These are phyloP conservation scores for Sinonovacula constricta DNA, from an alignment of 1,140 invertebrate genomes.

Conservation along the genomic window DNA sequence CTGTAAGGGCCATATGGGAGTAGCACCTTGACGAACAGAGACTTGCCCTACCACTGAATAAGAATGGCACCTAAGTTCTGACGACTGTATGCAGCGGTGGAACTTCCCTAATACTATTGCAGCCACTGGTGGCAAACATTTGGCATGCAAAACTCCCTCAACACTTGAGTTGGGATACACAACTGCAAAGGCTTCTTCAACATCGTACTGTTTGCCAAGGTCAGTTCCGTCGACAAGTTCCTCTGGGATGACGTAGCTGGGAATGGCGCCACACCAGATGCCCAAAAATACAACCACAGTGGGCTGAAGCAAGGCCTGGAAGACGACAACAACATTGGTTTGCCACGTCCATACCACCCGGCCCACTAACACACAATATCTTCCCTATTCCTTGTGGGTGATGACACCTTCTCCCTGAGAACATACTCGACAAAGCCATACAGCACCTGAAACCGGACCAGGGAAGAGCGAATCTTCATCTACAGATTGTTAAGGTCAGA, in stretches of 20 bases:
- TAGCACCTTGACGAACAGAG: constrained; percentile 33
- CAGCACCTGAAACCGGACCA: too few species aligned
- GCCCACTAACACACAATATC: constrained; percentile 44
- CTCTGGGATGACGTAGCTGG: constrained; percentile 16
- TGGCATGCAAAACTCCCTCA: constrained; percentile 24
- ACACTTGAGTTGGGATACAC: too few species aligned
- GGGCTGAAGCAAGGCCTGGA: constrained; percentile 50
- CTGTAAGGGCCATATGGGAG: constrained; percentile 42
- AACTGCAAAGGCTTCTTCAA: constrained; percentile 74
- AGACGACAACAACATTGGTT: constrained; percentile 39
- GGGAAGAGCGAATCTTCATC: too few species aligned
- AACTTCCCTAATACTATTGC: constrained; percentile 49
- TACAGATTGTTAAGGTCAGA: too few species aligned
- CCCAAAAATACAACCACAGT: constrained; percentile 51
- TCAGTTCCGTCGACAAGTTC: constrained; percentile 38
- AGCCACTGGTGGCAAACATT: constrained; percentile 52
- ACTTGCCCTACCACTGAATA: constrained; percentile 38
- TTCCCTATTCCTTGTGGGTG: constrained; percentile 54
- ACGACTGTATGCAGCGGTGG: constrained; percentile 35
- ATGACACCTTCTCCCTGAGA: too few species aligned
- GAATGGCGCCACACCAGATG: constrained; percentile 53
- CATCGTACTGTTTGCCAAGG: constrained; percentile 25
- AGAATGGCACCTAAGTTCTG: constrained; percentile 44
- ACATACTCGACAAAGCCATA: too few species aligned
- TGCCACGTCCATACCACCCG: constrained; percentile 46